phyloP scores from a whole-genome alignment of 2,888 invertebrate species.

The Nomada fucata region DNA sequence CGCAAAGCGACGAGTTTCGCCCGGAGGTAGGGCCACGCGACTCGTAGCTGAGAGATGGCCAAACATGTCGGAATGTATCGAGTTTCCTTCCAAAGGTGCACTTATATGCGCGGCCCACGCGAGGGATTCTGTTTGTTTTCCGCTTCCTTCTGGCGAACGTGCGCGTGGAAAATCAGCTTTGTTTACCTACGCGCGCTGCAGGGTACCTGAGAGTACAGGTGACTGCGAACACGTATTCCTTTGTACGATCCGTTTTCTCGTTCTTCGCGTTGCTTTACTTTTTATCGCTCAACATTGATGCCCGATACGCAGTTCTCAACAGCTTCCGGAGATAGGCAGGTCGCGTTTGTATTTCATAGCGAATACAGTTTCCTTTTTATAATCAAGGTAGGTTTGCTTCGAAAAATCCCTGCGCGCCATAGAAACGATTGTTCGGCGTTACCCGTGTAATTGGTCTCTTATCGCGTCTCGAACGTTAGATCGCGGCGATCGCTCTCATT shows the following conservation, averaged over 20 bases:
- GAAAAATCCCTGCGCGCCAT: not conserved
- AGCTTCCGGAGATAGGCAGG: slow-evolving; percentile 16
- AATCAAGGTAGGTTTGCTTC: not conserved
- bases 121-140: slow-evolving; percentile 71
- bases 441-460: slow-evolving; percentile 3
- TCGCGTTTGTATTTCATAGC: not conserved
- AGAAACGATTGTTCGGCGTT: not conserved
- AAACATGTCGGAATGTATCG: slow-evolving; percentile 58
- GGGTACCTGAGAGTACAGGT: slow-evolving; percentile 67
- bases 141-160: slow-evolving; percentile 26
- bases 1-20: no score
- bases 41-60: slow-evolving; percentile 61
- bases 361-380: not conserved
- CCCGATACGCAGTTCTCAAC: slow-evolving; percentile 15
- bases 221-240: slow-evolving; percentile 59
- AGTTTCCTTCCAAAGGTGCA: slow-evolving; percentile 52
- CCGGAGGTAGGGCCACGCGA: not conserved
- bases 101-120: slow-evolving; percentile 37
- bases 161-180: slow-evolving; percentile 60
- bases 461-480: slow-evolving; percentile 37
- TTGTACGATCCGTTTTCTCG: slow-evolving; percentile 42
- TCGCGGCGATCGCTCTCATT: slow-evolving; percentile 22
- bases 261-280: not conserved
- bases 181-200: slow-evolving; percentile 57
- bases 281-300: not conserved